Base-by-base conservation (phyloP, 2,113 vertebrate species). In the Sporophila hypoxantha region DNA sequence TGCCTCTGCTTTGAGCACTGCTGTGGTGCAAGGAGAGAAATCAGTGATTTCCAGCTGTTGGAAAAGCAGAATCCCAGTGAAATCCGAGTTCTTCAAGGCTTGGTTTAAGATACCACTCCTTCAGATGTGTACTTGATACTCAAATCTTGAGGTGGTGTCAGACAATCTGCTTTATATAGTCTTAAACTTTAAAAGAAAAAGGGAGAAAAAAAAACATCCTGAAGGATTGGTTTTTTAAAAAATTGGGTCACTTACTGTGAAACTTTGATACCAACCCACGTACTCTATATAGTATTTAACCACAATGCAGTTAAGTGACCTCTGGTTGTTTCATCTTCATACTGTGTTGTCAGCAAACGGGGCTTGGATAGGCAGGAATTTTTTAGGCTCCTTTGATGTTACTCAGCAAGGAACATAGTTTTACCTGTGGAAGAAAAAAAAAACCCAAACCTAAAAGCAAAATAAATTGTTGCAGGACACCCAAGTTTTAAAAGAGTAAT, bases 191-290 rank as follows among this genome's bases (percentile, higher is more conserved):
- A 82, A 90, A 74, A 73, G 30, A 79, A 47, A 62, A 34, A 69
- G 22, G 32, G 68, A 32, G 26, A 60, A 34, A 37, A 61, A 18
- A 70, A 97, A 97, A 96, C 97, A 97, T 98, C 98, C 79, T 98
- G 98, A 99, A 99, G 99, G 99, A 99, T 98, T 98, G 98, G 99
- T 99, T 95, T 92, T 95, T 95, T 79, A 87, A 91, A 96, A 96
- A 94, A 97, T 96, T 97, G 98, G 98, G 98, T 99, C 99, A 99
- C 98, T 99, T 98, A 98, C 97, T 98, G 97, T 98, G 97, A 95
- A 97, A 97, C 97, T 97, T 96, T 96, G 94, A 96, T 96, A 95
- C 95, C 93, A 96, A 96, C 93, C 92, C 97, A 97, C 96, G 67
- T 95, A 96, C 96, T 96, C 96, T 97, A 95, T 95, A 92, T 97